Percentiles rank a stretch among this genome's conserved stretches.
These are phyloP conservation scores for Macheiramphus alcinus DNA, from an alignment of 2,113 vertebrate genomes.

Conservation along the genomic window DNA sequence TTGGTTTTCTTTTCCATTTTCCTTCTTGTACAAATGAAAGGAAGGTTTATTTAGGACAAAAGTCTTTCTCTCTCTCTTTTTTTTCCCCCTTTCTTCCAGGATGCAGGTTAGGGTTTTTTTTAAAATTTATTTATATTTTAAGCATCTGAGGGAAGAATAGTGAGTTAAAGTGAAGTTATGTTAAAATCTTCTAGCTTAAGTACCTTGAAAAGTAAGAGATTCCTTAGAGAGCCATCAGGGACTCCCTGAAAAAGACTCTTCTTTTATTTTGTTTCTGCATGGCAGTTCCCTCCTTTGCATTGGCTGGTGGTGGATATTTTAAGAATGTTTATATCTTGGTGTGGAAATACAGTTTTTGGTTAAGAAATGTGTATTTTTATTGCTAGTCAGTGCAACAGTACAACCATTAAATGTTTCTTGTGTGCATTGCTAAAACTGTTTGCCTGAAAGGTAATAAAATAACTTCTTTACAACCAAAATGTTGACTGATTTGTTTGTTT, in stretches of 20 bases:
- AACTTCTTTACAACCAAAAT: background rate
- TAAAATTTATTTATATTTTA: background rate
- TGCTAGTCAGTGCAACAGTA: background rate
- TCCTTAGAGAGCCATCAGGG: background rate
- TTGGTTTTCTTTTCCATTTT: background rate
- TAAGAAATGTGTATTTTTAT: conserved; percentile 29
- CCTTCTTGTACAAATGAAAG: background rate
- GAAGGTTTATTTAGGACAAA: background rate
- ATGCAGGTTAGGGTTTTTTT: background rate
- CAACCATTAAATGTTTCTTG: background rate
- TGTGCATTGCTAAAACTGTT: background rate
- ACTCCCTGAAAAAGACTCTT: background rate
- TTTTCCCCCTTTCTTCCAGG: background rate
- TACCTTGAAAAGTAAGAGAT: background rate
- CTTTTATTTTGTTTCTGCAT: conserved; percentile 56
- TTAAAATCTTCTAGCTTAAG: background rate
- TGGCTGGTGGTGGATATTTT: conserved; percentile 60
- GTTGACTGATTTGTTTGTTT: background rate
- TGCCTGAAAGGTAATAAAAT: background rate
- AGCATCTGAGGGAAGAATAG: background rate
- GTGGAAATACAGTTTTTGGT: conserved; percentile 4
- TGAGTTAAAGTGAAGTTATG: background rate
- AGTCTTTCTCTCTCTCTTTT: background rate
- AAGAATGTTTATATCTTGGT: background rate
- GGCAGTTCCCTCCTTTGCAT: conserved; percentile 49